Conservation (phyloP, 1,140 invertebrate species). For the Pectinophora gossypiella region DNA sequence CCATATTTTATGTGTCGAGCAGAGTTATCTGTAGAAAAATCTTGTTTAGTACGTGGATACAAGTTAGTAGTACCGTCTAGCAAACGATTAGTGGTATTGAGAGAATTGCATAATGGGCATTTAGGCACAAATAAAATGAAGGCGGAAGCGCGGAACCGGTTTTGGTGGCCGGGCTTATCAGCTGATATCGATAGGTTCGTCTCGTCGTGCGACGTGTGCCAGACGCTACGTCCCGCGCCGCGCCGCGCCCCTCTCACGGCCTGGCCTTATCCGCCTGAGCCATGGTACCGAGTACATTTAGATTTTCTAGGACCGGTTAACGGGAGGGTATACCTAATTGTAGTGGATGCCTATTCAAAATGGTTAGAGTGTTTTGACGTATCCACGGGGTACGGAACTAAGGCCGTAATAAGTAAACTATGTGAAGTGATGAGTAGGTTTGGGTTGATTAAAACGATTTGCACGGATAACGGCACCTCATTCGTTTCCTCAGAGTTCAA, state of each 20-base stretch:
- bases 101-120: conserved; percentile 52
- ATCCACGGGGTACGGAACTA: neutral
- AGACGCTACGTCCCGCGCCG: conserved; percentile 10
- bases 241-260: neutral
- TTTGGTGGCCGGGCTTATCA: conserved; percentile 66
- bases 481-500: neutral
- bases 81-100: neutral
- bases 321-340: conserved; percentile 29
- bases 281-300: no score
- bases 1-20: neutral
- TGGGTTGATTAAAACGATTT: neutral
- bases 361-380: conserved; percentile 26
- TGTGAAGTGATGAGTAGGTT: neutral
- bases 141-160: conserved; percentile 35
- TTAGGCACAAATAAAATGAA: conserved; percentile 64
- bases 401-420: neutral
- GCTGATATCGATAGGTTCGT: conserved; percentile 39
- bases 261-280: conserved; percentile 34
- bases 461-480: conserved; percentile 2
- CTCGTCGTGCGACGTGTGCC: conserved; percentile 7
- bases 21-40: neutral
- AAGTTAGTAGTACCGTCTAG: neutral
- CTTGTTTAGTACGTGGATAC: neutral
- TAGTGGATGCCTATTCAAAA: conserved; percentile 33
- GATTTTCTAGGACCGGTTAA: conserved; percentile 34